Base-by-base conservation (phyloP, 1,140 invertebrate genomes). In the Drosophila sucinea region DNA sequence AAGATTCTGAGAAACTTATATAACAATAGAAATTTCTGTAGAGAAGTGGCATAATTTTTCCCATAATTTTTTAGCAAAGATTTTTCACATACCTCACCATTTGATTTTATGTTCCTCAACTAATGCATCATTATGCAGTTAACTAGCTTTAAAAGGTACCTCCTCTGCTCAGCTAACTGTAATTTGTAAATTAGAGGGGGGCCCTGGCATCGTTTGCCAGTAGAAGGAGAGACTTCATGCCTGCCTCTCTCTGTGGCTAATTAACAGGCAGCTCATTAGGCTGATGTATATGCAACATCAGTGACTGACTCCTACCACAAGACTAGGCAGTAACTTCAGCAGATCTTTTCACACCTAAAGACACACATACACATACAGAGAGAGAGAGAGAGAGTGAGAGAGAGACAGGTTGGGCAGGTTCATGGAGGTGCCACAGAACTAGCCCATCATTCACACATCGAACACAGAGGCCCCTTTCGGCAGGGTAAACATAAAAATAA, bases 221-320 rank as follows among this genome's bases (percentile, higher is more conserved):
- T 11, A 10, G 35, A 11, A 10, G 35, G 0, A 10, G 10, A 38
- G 10, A 38, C 30, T 30, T 41, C 55, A 38, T 41, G 71, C 29
- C 67, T 2, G 63, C 65, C 61, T 51, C 38, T 62, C 67, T 47
- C 44, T 51, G 44, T 51, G 44, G 68, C 76, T 83, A 83, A 83
- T 83, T 73, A 83, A 79, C 65, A 69, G 82, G 79, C 67, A 54
- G 55, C 75, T 77, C 77, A 83, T 77, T 84, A 84, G 70, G 27
- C 71, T 80, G 81, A 84, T 77, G 77, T 56, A 38, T 62, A 63
- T 80, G 77, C 77, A 80, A 56, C 69, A 61, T 73, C 68, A 70
- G 66, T 33, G 64, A 33, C 44, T 51, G 23, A 51, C 44, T 51
- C 44, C 41, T 17, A 17, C 17, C 17, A 17, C 17, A 17, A 17